These are phyloP conservation scores for Apantesis nais DNA, from an alignment of 2,888 invertebrate species.

Conservation along the genomic window DNA sequence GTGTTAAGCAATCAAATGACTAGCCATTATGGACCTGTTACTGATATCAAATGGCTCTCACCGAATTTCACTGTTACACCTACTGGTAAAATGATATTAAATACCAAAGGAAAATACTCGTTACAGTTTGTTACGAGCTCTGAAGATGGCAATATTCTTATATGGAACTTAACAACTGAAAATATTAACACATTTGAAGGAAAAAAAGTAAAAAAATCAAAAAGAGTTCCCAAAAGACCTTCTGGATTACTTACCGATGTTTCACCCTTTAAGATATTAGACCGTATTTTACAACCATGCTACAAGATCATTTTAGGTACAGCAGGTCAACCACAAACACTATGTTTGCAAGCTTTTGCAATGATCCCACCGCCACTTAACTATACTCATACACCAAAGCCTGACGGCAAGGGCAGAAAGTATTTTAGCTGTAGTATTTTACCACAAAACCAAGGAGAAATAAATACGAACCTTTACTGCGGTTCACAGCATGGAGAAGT, in stretches of 20 bases:
- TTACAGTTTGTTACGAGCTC: conserved; percentile 88
- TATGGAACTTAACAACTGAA: conserved; percentile 89
- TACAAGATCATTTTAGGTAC: conserved; percentile 83
- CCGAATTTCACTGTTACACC: conserved; percentile 85
- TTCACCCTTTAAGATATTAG: conserved; percentile 86
- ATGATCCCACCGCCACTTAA: conserved; percentile 66
- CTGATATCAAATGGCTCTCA: conserved; percentile 89
- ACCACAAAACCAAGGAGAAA: conserved; percentile 62
- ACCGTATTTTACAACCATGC: conserved; percentile 87
- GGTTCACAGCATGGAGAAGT: conserved; percentile 79
- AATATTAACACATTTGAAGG: conserved; percentile 65
- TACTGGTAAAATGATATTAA: conserved; percentile 83
- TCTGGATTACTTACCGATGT: conserved; percentile 85
- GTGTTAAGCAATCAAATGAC: conserved; percentile 86
- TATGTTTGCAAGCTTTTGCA: conserved; percentile 76
- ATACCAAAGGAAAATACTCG: conserved; percentile 64
- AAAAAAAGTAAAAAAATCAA: conserved; percentile 74
- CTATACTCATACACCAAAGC: conserved; percentile 65
- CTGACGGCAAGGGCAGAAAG: conserved; percentile 69
- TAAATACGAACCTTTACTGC: conserved; percentile 65
- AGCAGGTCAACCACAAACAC: conserved; percentile 71
- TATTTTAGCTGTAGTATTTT: conserved; percentile 70
- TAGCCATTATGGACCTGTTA: conserved; percentile 88
- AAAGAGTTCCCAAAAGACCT: conserved; percentile 82
- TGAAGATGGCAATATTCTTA: conserved; percentile 88